Conservation (phyloP, 2,113 vertebrate species). For the Turnix velox region DNA sequence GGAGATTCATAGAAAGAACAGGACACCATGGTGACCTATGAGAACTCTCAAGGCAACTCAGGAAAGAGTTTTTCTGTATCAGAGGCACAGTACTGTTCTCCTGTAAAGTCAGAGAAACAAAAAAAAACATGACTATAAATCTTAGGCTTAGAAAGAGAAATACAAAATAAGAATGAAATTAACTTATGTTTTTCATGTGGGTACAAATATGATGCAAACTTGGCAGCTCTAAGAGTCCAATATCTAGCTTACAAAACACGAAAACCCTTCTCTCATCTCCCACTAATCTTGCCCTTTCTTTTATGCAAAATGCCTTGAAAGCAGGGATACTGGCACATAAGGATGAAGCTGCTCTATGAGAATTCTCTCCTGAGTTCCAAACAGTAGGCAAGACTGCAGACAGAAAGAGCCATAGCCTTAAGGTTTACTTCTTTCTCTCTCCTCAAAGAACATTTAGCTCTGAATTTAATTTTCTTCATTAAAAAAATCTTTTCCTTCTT, state of each 20-base stretch:
- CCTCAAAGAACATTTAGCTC: not conserved
- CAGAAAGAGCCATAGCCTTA: not conserved
- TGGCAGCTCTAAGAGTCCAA: not conserved
- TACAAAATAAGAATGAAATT: not conserved
- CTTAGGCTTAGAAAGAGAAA: not conserved
- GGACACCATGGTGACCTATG: not conserved
- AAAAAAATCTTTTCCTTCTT: not conserved
- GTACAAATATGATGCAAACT: not conserved
- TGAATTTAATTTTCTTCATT: not conserved
- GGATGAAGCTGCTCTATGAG: not conserved
- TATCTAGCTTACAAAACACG: not conserved
- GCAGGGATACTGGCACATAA: not conserved
- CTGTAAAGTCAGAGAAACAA: not conserved
- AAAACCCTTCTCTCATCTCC: not conserved
- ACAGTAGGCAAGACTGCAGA: not conserved
- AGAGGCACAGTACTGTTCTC: not conserved
- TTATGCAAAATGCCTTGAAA: not conserved
- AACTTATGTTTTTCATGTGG: not conserved
- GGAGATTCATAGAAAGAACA: not conserved
- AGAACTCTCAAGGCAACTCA: not conserved
- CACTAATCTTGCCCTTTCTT: not conserved
- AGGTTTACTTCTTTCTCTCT: not conserved
- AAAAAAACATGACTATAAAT: not conserved
- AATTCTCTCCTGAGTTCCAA: not conserved
- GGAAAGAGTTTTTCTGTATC: not conserved